Percentiles rank a stretch among this genome's conserved stretches.
Conservation (phyloP, 2,888 invertebrate genomes). For the Scaptomyza polygonia region DNA sequence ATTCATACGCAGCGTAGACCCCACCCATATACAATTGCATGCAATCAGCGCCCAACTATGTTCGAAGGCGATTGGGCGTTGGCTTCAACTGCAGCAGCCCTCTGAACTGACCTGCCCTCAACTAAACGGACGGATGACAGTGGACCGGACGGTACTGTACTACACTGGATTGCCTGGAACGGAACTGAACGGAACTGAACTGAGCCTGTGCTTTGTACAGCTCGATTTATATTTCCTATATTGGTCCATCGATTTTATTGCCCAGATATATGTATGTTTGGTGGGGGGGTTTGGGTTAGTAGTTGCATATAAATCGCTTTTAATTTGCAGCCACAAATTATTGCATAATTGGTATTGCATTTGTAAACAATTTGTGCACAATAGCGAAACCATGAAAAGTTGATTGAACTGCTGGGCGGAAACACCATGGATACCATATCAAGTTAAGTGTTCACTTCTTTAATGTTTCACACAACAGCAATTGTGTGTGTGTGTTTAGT, state of each 20-base stretch:
- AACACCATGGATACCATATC: conserved; percentile 17
- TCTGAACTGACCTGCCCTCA: conserved; percentile 54
- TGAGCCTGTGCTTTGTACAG: conserved; percentile 29
- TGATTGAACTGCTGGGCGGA: conserved; percentile 63
- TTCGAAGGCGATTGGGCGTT: conserved; percentile 64
- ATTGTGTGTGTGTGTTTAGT: neutral
- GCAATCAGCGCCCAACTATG: conserved; percentile 63
- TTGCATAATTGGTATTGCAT: conserved; percentile 76
- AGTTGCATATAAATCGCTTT: conserved; percentile 70
- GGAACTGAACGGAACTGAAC: conserved; percentile 9
- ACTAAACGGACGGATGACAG: conserved; percentile 12
- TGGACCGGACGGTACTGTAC: conserved; percentile 15
- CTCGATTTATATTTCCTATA: conserved; percentile 65
- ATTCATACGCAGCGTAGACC: conserved; percentile 71
- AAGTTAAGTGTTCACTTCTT: conserved; percentile 20
- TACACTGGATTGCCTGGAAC: conserved; percentile 9
- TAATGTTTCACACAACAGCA: neutral
- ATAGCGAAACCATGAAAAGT: conserved; percentile 64
- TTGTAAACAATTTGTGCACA: conserved; percentile 75
- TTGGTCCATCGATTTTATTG: conserved; percentile 65
- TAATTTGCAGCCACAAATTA: conserved; percentile 72
- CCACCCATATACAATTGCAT: conserved; percentile 67
- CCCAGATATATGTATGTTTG: neutral
- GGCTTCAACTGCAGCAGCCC: conserved; percentile 39
- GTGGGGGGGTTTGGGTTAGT: conserved; percentile 8